Percentiles rank a stretch among this genome's conserved stretches.
phyloP scores from a whole-genome alignment of 2,888 invertebrate genomes.

The Tetragonisca angustula region DNA sequence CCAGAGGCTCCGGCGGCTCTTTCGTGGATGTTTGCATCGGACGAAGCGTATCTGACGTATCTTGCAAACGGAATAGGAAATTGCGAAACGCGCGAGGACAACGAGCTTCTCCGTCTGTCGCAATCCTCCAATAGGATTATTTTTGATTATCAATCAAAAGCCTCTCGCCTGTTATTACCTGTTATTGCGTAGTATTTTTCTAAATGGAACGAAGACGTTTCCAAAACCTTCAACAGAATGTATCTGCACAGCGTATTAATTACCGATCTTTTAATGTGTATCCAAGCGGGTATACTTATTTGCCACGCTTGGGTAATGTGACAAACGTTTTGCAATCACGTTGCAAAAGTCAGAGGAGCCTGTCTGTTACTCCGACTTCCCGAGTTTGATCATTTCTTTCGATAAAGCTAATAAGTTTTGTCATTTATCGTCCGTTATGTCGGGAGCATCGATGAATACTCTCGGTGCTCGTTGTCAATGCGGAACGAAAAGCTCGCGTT shows the following conservation, averaged over 20 bases:
- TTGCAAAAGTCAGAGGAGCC: not conserved
- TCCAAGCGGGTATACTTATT: no score
- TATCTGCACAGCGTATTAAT: no score
- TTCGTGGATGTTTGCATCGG: constrained; percentile 16
- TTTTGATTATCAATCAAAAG: not conserved
- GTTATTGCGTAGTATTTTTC: not conserved
- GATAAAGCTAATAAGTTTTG: not conserved
- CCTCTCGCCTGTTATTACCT: no score
- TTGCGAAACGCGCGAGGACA: constrained; percentile 6
- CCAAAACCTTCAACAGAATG: no score
- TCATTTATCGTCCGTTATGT: not conserved
- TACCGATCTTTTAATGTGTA: no score
- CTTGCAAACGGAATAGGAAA: constrained; percentile 11
- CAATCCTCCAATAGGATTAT: not conserved
- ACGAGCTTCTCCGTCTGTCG: not conserved
- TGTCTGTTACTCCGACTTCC: no score
- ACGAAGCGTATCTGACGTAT: not conserved
- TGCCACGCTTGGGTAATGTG: not conserved
- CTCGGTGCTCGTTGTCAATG: not conserved
- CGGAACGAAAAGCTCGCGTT: not conserved
- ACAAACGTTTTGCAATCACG: not conserved
- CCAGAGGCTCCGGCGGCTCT: constrained; percentile 26
- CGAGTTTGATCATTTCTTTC: no score
- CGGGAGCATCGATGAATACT: not conserved
- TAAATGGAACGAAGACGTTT: no score